Base-by-base conservation (phyloP, 1,140 invertebrate species). In the Armadillidium nasatum region DNA sequence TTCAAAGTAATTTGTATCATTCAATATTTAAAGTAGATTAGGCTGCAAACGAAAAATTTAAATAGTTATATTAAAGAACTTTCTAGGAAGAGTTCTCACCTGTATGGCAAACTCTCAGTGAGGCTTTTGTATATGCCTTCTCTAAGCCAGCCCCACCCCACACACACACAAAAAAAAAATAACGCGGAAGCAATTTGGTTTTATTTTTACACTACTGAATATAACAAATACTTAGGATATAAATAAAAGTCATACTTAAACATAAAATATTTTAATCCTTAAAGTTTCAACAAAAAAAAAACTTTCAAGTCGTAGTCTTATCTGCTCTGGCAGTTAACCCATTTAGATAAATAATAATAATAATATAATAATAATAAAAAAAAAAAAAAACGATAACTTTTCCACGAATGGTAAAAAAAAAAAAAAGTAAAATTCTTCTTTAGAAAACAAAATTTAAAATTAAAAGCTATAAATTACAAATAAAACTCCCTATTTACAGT, bases 191-290 rank as follows among this genome's bases (percentile, higher is more conserved):
- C 33, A 33, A n/a, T n/a, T n/a, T n/a, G 33, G 6, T 33, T 33
- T 33, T 33, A 33, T 33, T 33, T 33, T 6, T 33, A 3, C 1
- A 6, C 6, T 33, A 33, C 33, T 33, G 33, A 33, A 33, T 3
- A 33, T 33, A 33, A 33, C 33, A n/a, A n/a, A 60, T 60, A 2
- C 50, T 1, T 15, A 60, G 50, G 50, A 60, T 6, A 33, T 33
- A 60, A 60, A 60, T 60, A 60, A 60, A 60, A 60, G 11, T 15
- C 11, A 2, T 15, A 60, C 4, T 60, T 19, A 60, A 60, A 60
- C 50, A 60, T 60, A 60, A 60, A 60, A 60, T 60, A 60, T 60
- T 60, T 60, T 60, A 60, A 15, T 60, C 50, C 50, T 60, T 60
- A 15, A 60, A 60, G 11, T 19, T 13, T 60, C 50, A 60, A 60